Conservation (phyloP, 2,113 vertebrate genomes). For the Tinamus guttatus region DNA sequence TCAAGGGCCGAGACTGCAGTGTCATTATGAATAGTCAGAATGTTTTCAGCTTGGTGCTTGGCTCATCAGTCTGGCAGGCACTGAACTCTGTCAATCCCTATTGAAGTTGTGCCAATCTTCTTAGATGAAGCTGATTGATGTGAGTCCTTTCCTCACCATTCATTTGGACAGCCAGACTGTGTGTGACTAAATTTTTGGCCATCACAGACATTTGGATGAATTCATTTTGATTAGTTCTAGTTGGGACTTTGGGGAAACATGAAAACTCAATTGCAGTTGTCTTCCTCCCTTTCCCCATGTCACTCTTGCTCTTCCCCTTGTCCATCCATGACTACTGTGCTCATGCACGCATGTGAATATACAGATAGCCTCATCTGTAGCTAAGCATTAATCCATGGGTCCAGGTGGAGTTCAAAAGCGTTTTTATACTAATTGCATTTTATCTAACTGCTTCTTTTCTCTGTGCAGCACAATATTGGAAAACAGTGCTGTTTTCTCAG, state of each 20-base stretch:
- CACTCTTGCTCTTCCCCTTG: background rate
- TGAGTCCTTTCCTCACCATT: conserved; percentile 63
- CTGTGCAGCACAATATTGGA: background rate
- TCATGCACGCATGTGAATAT: background rate
- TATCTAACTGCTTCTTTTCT: conserved; percentile 36
- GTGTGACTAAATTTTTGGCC: conserved; percentile 71
- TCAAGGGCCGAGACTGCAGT: conserved; percentile 55
- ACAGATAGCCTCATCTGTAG: conserved; percentile 8
- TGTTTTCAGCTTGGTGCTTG: conserved; percentile 57
- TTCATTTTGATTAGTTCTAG: conserved; percentile 68
- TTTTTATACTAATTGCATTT: conserved; percentile 36
- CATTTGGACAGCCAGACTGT: conserved; percentile 67
- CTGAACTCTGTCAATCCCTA: conserved; percentile 60
- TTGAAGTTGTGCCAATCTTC: conserved; percentile 69
- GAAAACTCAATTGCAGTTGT: background rate
- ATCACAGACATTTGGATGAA: conserved; percentile 57
- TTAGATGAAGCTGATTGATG: conserved; percentile 67
- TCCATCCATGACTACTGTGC: background rate
- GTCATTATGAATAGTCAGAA: conserved; percentile 71
- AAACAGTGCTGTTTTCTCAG: conserved; percentile 21
- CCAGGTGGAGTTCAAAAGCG: conserved; percentile 16
- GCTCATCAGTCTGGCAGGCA: conserved; percentile 64
- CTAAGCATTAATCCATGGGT: conserved; percentile 12
- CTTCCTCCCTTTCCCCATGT: background rate
- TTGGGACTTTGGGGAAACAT: conserved; percentile 57